phyloP scores from a whole-genome alignment of 2,888 invertebrate species.

The Torymus texanus region DNA sequence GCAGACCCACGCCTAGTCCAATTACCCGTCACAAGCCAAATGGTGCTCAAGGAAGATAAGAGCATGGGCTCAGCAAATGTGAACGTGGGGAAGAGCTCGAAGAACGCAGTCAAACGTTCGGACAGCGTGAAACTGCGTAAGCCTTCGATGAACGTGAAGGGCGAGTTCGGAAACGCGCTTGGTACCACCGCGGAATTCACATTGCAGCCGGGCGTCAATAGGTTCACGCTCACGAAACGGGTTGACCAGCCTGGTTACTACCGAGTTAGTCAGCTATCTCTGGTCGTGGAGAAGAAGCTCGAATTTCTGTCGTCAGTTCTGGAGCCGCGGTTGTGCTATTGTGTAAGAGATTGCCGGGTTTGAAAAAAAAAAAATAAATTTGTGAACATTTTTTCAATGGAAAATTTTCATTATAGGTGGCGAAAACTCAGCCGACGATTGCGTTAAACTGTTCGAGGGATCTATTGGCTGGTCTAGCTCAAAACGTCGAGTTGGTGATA shows the following conservation, averaged over 20 bases:
- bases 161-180: slow-evolving; percentile 82
- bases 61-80: slow-evolving; percentile 85
- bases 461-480: slow-evolving; percentile 88
- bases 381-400: neutral
- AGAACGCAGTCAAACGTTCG: slow-evolving; percentile 81
- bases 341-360: slow-evolving; percentile 32
- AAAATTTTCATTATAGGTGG: slow-evolving; percentile 73
- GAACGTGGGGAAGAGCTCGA: slow-evolving; percentile 80
- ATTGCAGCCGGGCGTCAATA: slow-evolving; percentile 82
- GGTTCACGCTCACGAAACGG: slow-evolving; percentile 79
- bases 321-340: slow-evolving; percentile 77
- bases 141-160: slow-evolving; percentile 81
- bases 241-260: slow-evolving; percentile 83
- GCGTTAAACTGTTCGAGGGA: slow-evolving; percentile 80
- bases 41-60: slow-evolving; percentile 89
- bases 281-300: slow-evolving; percentile 81
- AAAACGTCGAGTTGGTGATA: slow-evolving; percentile 85
- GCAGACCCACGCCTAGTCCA: slow-evolving; percentile 79
- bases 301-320: slow-evolving; percentile 84
- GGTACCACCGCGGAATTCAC: slow-evolving; percentile 75
- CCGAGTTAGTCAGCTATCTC: slow-evolving; percentile 83
- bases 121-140: slow-evolving; percentile 84
- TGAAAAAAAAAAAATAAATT: neutral
- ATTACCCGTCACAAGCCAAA: slow-evolving; percentile 81
- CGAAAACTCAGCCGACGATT: slow-evolving; percentile 77